Conservation (phyloP, 2,113 vertebrate species). For the Pterocles orientalis region DNA sequence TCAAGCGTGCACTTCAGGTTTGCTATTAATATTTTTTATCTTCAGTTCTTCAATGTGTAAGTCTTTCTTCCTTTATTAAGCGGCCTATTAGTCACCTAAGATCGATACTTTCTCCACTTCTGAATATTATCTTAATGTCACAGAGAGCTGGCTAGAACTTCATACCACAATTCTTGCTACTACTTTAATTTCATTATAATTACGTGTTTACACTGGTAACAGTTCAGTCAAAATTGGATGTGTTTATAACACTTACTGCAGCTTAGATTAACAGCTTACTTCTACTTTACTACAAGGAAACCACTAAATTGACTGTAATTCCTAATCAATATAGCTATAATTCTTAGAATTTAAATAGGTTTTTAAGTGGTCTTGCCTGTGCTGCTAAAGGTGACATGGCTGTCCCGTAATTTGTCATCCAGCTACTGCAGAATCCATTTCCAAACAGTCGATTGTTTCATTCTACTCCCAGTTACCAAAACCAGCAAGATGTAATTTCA, state of each 20-base stretch:
- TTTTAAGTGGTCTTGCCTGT: not conserved
- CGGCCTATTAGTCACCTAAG: constrained; percentile 8
- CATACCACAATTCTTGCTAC: not conserved
- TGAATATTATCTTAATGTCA: constrained; percentile 20
- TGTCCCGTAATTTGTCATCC: constrained; percentile 4
- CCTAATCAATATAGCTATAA: constrained; percentile 43
- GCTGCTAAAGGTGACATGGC: not conserved
- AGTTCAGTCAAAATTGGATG: constrained; percentile 28
- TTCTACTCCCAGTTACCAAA: not conserved
- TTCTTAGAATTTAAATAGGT: not conserved
- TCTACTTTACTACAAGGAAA: not conserved
- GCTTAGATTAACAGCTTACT: constrained; percentile 21
- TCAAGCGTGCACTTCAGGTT: constrained; percentile 14
- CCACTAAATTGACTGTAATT: constrained; percentile 21
- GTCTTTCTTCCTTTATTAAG: not conserved
- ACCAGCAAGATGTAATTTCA: not conserved
- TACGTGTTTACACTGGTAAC: not conserved
- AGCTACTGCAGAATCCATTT: constrained; percentile 9
- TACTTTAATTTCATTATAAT: constrained; percentile 44
- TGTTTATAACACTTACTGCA: constrained; percentile 8
- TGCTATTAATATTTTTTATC: constrained; percentile 11
- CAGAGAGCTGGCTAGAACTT: not conserved
- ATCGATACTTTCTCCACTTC: constrained; percentile 40
- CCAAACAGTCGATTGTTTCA: not conserved
- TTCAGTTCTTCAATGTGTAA: not conserved